Conservation (phyloP, 2,888 invertebrate genomes). For the Metopia argyrocephala region DNA sequence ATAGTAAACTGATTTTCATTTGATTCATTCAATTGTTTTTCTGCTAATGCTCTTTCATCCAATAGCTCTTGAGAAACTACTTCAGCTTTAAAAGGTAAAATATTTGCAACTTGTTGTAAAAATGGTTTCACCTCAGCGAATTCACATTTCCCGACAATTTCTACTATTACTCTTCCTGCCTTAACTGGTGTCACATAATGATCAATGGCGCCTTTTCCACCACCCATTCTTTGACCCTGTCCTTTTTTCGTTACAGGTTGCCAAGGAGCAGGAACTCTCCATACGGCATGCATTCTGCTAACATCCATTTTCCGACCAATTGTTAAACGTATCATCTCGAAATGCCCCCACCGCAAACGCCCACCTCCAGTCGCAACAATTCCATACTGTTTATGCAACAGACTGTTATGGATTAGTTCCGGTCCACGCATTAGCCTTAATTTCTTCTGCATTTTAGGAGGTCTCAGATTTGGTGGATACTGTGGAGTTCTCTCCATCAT, state of each 20-base stretch:
- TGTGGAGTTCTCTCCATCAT: conserved; percentile 87
- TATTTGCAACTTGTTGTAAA: conserved; percentile 85
- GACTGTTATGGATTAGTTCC: conserved; percentile 89
- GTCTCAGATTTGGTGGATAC: conserved; percentile 83
- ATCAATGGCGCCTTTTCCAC: conserved; percentile 96
- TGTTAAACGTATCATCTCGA: conserved; percentile 90
- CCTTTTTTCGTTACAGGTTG: conserved; percentile 94
- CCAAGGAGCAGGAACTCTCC: conserved; percentile 97
- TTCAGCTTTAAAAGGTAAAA: conserved; percentile 93
- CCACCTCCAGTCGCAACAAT: conserved; percentile 93
- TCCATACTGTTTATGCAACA: conserved; percentile 95
- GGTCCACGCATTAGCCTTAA: conserved; percentile 94
- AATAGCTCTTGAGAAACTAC: conserved; percentile 89
- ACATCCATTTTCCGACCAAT: conserved; percentile 89
- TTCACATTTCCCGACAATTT: conserved; percentile 94
- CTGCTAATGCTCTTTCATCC: conserved; percentile 81
- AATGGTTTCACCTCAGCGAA: conserved; percentile 86
- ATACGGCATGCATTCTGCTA: conserved; percentile 93
- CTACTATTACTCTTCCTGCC: conserved; percentile 93
- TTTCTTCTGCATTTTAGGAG: conserved; percentile 92
- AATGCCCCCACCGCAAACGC: conserved; percentile 87
- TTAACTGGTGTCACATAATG: conserved; percentile 97
- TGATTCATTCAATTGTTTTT: conserved; percentile 82
- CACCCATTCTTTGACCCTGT: conserved; percentile 95
- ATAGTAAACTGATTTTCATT: conserved; percentile 92